Evolutionary conservation across 2,888 invertebrate species (phyloP).

Genomic region (Pristionchus exspectatus): DNA sequence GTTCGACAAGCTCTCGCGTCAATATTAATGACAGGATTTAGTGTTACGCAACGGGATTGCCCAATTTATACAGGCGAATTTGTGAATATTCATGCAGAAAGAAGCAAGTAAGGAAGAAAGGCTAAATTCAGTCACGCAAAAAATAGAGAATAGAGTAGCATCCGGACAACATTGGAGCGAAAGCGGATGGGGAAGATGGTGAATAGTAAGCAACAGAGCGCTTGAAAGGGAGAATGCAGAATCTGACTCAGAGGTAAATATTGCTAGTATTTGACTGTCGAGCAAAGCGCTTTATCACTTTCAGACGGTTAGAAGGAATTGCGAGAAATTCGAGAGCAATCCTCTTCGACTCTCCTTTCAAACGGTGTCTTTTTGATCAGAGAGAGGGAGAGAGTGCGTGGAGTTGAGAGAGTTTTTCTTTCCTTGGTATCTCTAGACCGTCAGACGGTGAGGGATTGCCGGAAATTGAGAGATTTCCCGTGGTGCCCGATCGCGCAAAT

Average conservation of each 20-base stretch:
- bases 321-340: not conserved
- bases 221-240: not conserved
- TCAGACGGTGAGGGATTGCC: not conserved
- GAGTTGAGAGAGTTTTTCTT: not conserved
- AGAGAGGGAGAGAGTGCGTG: not conserved
- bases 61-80: too few relatives aligned
- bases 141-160: not conserved
- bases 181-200: not conserved
- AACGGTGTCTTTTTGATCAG: not conserved
- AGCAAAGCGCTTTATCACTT: not conserved
- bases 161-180: not conserved
- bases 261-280: slow-evolving; percentile 27
- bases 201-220: not conserved
- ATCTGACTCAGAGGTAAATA: slow-evolving; percentile 29
- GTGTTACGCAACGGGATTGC: too few relatives aligned
- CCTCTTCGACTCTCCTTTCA: not conserved
- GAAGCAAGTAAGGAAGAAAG: too few relatives aligned
- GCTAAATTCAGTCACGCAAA: not conserved
- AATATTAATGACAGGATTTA: too few relatives aligned
- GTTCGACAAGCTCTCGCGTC: too few relatives aligned
- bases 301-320: not conserved
- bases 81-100: too few relatives aligned
- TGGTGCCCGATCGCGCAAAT: not conserved
- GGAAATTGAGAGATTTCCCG: slow-evolving; percentile 7
- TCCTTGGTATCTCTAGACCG: not conserved